A percentile compares a stretch with the other conserved stretches of the same genome.
phyloP scores from a whole-genome alignment of 2,888 invertebrate species.

The Epsilonema sp. region DNA sequence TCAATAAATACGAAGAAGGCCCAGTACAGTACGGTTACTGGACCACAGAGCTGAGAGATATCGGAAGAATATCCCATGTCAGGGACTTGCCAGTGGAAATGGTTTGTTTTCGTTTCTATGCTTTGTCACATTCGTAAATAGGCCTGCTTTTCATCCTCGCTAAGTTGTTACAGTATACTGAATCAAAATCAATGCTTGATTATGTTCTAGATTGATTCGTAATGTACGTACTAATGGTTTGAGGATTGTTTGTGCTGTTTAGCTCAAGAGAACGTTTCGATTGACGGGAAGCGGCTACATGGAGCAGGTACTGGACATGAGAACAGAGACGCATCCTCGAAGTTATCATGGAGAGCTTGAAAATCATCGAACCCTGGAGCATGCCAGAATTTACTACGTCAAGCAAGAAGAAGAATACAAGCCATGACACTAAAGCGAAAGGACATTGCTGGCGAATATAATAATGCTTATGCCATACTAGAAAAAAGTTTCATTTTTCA shows the following conservation, averaged over 20 bases:
- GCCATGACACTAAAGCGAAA: too few species aligned
- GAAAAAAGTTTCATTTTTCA: too few species aligned
- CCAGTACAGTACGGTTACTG: not conserved
- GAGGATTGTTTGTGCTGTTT: too few species aligned
- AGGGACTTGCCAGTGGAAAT: conserved; percentile 5
- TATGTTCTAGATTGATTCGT: too few species aligned
- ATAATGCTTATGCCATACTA: too few species aligned
- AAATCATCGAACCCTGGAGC: not conserved
- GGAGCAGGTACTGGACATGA: conserved; percentile 5
- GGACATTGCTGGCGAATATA: too few species aligned
- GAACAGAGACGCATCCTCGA: conserved; percentile 5
- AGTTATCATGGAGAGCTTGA: not conserved
- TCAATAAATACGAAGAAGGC: conserved; percentile 6
- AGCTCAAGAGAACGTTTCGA: not conserved
- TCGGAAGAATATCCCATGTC: conserved; percentile 4
- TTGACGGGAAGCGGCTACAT: not conserved
- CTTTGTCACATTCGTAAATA: not conserved
- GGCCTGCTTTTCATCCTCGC: not conserved
- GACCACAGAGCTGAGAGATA: not conserved
- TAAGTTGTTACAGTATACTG: not conserved
- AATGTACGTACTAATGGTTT: too few species aligned
- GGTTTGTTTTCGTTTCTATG: not conserved
- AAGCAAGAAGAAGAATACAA: not conserved
- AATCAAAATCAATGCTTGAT: too few species aligned
- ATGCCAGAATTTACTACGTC: not conserved